Evolutionary conservation across 2,797 vertebrate species (phyloP).

Genomic region (Huso huso): DNA sequence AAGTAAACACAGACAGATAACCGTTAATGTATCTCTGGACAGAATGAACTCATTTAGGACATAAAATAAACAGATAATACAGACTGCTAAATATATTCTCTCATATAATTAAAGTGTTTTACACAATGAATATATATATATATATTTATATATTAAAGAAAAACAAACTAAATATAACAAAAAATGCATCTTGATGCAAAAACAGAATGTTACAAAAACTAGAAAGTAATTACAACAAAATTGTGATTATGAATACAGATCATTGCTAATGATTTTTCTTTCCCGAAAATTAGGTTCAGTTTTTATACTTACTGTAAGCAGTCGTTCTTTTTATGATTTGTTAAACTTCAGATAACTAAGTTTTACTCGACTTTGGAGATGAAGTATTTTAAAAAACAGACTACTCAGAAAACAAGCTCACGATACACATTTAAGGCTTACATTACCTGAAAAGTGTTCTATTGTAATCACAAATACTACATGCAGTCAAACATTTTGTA

Average conservation of each 20-base stretch:
- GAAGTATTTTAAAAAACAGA: slow-evolving; percentile 54
- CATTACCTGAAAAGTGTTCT: slow-evolving; percentile 79
- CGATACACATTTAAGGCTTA: slow-evolving; percentile 73
- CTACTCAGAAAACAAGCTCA: slow-evolving; percentile 78
- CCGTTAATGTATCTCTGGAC: slow-evolving; percentile 53
- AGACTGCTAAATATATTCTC: slow-evolving; percentile 42
- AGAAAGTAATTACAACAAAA: slow-evolving; percentile 4
- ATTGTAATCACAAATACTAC: slow-evolving; percentile 83
- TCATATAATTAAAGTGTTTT: slow-evolving; percentile 37
- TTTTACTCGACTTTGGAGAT: slow-evolving; percentile 30
- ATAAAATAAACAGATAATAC: slow-evolving; percentile 41
- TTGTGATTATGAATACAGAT: too few species aligned
- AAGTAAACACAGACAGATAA: slow-evolving; percentile 48
- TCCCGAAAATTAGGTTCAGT: slow-evolving; percentile 21
- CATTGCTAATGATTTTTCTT: slow-evolving; percentile 23
- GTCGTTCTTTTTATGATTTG: neutral
- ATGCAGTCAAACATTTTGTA: slow-evolving; percentile 71
- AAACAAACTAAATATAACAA: slow-evolving; percentile 40
- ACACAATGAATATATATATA: slow-evolving; percentile 30
- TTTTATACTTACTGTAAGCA: slow-evolving; percentile 13
- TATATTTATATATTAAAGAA: slow-evolving; percentile 1
- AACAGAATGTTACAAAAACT: slow-evolving; percentile 39
- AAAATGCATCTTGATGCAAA: slow-evolving; percentile 30
- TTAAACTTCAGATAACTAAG: slow-evolving; percentile 18
- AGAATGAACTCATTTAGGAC: slow-evolving; percentile 53